phyloP scores from a whole-genome alignment of 1,140 invertebrate species.

The Lerema accius region DNA sequence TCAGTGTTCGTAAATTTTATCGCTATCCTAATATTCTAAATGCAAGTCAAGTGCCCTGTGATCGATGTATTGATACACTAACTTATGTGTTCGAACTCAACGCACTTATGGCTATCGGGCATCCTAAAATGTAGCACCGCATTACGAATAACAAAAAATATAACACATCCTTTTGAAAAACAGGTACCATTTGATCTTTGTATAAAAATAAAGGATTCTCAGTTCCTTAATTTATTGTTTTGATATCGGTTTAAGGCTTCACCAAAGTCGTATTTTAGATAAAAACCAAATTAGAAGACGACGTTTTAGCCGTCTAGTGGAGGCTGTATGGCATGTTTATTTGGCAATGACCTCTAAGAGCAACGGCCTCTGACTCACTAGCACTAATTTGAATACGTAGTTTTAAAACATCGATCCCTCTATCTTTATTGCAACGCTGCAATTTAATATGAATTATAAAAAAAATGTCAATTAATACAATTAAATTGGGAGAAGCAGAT shows the following conservation, averaged over 20 bases:
- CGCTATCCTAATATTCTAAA: neutral
- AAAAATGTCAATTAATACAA: too few species aligned
- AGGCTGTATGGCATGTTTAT: slow-evolving; percentile 64
- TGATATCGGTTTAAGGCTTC: slow-evolving; percentile 9
- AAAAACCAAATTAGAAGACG: slow-evolving; percentile 38
- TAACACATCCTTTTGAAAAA: slow-evolving; percentile 35
- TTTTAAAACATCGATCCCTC: neutral
- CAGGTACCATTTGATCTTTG: slow-evolving; percentile 25
- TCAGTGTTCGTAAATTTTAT: neutral
- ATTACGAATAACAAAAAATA: slow-evolving; percentile 41
- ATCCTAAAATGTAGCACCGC: slow-evolving; percentile 65
- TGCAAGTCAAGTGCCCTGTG: slow-evolving; percentile 41
- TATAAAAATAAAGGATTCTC: slow-evolving; percentile 3
- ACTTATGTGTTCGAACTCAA: slow-evolving; percentile 63
- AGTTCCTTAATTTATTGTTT: slow-evolving; percentile 6
- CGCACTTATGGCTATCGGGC: slow-evolving; percentile 58
- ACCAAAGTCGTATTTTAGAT: slow-evolving; percentile 41
- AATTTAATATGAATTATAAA: too few species aligned
- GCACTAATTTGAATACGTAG: slow-evolving; percentile 36
- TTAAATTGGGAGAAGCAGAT: too few species aligned
- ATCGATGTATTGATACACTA: slow-evolving; percentile 69
- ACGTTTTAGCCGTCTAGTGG: slow-evolving; percentile 59
- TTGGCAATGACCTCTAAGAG: slow-evolving; percentile 75
- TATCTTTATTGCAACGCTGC: too few species aligned
- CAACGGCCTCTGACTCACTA: slow-evolving; percentile 51